These are phyloP conservation scores for Ectemnius continuus DNA, from an alignment of 2,888 invertebrate genomes.

Conservation along the genomic window DNA sequence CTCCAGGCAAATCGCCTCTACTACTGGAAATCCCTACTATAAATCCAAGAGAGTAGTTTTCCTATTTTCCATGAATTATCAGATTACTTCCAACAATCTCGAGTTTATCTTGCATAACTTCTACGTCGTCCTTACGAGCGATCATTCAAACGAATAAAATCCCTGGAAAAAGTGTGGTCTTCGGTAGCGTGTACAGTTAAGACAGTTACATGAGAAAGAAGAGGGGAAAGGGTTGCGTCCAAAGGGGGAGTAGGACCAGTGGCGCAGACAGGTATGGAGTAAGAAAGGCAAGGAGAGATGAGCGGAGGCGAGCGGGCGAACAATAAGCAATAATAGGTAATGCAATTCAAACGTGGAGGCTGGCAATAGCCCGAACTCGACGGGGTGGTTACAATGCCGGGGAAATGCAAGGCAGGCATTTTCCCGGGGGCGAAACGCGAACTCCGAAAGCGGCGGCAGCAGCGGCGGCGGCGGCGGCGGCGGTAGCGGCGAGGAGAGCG, in stretches of 20 bases:
- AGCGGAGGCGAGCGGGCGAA: constrained; percentile 65
- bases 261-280: constrained; percentile 30
- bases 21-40: too few relatives aligned
- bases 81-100: too few relatives aligned
- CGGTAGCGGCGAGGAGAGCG: too few relatives aligned
- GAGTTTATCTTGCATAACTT: not conserved
- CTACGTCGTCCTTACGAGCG: not conserved
- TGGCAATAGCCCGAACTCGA: constrained; percentile 71
- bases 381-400: constrained; percentile 69
- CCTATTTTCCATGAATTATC: too few relatives aligned
- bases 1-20: too few relatives aligned
- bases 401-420: constrained; percentile 74
- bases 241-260: not conserved
- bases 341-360: constrained; percentile 75
- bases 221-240: not conserved
- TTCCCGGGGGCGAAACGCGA: constrained; percentile 64
- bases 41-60: too few relatives aligned
- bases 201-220: not conserved
- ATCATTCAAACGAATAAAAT: not conserved
- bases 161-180: not conserved
- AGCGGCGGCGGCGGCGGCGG: too few relatives aligned
- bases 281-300: constrained; percentile 35
- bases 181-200: not conserved
- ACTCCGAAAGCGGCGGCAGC: constrained; percentile 14
- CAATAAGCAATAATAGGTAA: constrained; percentile 77